phyloP scores from a whole-genome alignment of 2,797 vertebrate genomes.

The Knipowitschia caucasica region DNA sequence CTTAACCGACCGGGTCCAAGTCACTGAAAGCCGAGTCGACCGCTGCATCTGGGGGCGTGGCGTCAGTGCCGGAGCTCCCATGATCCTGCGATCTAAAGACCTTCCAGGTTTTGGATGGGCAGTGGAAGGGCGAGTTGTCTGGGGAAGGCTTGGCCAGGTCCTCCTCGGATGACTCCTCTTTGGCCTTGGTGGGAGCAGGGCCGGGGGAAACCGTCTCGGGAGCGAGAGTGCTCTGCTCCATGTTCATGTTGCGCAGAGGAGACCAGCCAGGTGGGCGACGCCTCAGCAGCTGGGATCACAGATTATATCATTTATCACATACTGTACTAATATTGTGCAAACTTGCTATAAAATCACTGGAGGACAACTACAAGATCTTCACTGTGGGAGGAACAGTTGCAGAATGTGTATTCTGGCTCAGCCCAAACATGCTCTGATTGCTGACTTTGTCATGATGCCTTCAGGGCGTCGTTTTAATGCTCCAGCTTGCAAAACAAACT shows the following conservation, averaged over 20 bases:
- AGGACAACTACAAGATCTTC: too few relatives aligned
- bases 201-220: rapidly evolving
- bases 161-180: conserved; percentile 76
- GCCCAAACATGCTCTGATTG: too few relatives aligned
- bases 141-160: conserved; percentile 22
- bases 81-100: conserved; percentile 22
- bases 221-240: rapidly evolving
- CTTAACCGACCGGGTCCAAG: conserved; percentile 45
- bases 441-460: too few relatives aligned
- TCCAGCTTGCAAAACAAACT: too few relatives aligned
- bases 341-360: too few relatives aligned
- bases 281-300: neutral
- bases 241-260: conserved; percentile 59
- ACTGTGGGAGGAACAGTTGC: too few relatives aligned
- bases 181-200: rapidly evolving
- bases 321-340: too few relatives aligned
- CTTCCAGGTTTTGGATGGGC: conserved; percentile 78
- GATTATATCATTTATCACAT: too few relatives aligned
- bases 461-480: too few relatives aligned
- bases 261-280: conserved; percentile 76
- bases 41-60: neutral
- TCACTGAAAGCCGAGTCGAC: conserved; percentile 23
- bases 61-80: neutral
- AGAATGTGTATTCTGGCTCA: too few relatives aligned
- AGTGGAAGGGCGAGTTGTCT: conserved; percentile 52